Evolutionary conservation across 2,113 vertebrate genomes (phyloP).

Genomic region (Melanotaenia duboulayi): DNA sequence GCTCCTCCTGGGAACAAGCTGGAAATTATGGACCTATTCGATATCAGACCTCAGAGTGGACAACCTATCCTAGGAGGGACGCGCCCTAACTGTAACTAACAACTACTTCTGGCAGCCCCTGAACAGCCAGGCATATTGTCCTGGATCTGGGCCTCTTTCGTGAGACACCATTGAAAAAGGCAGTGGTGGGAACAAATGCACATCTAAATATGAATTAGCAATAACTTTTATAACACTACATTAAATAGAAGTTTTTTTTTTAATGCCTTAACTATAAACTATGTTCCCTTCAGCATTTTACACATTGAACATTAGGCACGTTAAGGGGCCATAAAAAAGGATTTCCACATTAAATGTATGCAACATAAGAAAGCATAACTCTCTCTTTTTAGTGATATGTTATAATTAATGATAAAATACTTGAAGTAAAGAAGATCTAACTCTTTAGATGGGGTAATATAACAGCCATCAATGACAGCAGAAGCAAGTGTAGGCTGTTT

Average conservation of each 20-base stretch:
- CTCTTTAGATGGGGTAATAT: background rate
- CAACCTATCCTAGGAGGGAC: conserved; percentile 69
- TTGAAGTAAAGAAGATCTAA: background rate
- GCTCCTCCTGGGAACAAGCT: conserved; percentile 62
- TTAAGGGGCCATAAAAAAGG: background rate
- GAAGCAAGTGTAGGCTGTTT: background rate
- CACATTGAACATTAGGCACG: conserved; percentile 12
- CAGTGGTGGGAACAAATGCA: conserved; percentile 16
- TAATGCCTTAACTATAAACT: background rate
- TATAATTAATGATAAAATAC: background rate
- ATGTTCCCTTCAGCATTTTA: background rate
- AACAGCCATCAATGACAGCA: background rate
- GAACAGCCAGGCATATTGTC: conserved; percentile 54
- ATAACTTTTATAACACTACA: background rate
- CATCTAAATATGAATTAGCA: background rate
- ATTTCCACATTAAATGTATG: background rate
- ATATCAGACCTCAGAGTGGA: conserved; percentile 68
- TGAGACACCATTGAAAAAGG: conserved; percentile 32
- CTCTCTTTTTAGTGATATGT: background rate
- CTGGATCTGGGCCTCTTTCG: conserved; percentile 48
- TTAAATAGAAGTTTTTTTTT: background rate
- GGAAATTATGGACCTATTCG: conserved; percentile 66
- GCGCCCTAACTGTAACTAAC: conserved; percentile 72
- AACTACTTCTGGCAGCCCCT: conserved; percentile 65
- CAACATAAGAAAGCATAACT: background rate